Conservation (phyloP, 2,797 vertebrate genomes). For the Xiphophorus birchmanni region DNA sequence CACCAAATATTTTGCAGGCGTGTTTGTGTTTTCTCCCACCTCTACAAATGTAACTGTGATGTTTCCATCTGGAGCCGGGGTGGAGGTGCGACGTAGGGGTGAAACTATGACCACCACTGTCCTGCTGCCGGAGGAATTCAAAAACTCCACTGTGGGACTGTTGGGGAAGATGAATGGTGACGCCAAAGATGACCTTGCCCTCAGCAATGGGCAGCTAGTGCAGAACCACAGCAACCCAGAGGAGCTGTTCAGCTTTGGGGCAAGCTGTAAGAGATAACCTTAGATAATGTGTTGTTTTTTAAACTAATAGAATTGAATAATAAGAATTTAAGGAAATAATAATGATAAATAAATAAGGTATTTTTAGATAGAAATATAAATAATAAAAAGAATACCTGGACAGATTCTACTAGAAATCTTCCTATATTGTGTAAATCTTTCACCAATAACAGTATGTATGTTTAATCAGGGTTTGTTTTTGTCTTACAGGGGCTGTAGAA, state of each 20-base stretch:
- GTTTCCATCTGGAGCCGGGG: slow-evolving; percentile 88
- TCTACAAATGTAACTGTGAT: slow-evolving; percentile 84
- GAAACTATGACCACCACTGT: slow-evolving; percentile 81
- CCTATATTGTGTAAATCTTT: neutral
- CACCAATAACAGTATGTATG: neutral
- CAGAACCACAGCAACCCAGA: slow-evolving; percentile 67
- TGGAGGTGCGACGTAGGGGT: slow-evolving; percentile 80
- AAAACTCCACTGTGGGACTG: slow-evolving; percentile 81
- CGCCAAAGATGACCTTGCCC: slow-evolving; percentile 82
- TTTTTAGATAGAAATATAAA: neutral
- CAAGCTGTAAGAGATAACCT: slow-evolving; percentile 84
- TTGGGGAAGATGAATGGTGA: slow-evolving; percentile 87
- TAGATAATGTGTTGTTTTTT: neutral
- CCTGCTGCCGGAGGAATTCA: slow-evolving; percentile 87
- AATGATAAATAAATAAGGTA: neutral
- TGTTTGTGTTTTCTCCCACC: slow-evolving; percentile 84
- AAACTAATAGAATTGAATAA: neutral
- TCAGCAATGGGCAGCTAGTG: slow-evolving; percentile 74
- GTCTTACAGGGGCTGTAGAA: slow-evolving; percentile 83
- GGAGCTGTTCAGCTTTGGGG: slow-evolving; percentile 86
- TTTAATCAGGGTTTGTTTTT: slow-evolving; percentile 13
- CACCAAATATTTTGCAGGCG: slow-evolving; percentile 71
- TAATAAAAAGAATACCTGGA: neutral
- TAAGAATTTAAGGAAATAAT: neutral
- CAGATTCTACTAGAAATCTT: neutral